phyloP scores from a whole-genome alignment of 2,797 vertebrate genomes.

The Parauchenoglanis ngamensis region DNA sequence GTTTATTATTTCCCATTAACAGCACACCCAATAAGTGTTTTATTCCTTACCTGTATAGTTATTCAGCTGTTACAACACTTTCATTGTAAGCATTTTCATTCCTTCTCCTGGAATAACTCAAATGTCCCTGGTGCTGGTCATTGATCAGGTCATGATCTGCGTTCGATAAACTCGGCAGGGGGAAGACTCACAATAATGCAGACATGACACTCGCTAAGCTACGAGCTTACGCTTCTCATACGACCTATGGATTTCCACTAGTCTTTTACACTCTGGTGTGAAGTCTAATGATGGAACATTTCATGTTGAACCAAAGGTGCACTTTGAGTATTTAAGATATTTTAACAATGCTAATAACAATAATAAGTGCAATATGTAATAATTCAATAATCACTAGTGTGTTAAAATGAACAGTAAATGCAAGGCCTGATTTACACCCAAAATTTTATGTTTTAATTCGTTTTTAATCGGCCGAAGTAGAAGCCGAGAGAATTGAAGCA shows the following conservation, averaged over 20 bases:
- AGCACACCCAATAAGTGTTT: neutral
- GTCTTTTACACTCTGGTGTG: neutral
- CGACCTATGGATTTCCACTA: neutral
- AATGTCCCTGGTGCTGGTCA: neutral
- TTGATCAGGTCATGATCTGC: neutral
- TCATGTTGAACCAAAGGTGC: neutral
- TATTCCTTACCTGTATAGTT: neutral
- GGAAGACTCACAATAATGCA: neutral
- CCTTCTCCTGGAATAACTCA: neutral
- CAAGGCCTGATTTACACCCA: neutral
- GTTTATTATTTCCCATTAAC: neutral
- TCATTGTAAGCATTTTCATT: neutral
- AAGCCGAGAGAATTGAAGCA: neutral
- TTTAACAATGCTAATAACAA: neutral
- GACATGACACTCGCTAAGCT: neutral
- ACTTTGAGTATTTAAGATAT: neutral
- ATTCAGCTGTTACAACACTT: neutral
- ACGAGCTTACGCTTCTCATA: neutral
- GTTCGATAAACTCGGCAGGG: neutral
- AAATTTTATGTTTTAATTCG: neutral
- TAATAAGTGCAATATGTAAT: neutral
- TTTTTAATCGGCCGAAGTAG: neutral
- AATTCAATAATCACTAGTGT: neutral
- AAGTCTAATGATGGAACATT: neutral
- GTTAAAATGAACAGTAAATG: no score